These are phyloP conservation scores for Pandemis cinnamomeana DNA, from an alignment of 2,888 invertebrate genomes.

Conservation along the genomic window DNA sequence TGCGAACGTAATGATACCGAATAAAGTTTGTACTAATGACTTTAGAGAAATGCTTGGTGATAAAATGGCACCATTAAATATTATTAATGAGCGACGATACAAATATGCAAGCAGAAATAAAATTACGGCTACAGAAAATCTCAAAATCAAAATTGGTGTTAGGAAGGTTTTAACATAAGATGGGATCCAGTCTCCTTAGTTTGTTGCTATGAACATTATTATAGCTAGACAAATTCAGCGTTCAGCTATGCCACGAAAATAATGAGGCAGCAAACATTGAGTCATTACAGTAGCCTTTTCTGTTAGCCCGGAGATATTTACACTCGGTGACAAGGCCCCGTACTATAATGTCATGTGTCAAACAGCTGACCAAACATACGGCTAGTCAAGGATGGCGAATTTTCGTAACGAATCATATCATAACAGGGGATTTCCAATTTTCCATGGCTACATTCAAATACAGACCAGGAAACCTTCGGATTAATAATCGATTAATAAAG, in stretches of 20 bases:
- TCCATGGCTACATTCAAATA: background rate
- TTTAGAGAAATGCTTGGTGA: no score
- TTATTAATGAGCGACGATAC: no score
- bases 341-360: conserved; percentile 1
- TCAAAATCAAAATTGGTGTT: no score
- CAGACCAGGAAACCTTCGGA: background rate
- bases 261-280: conserved; percentile 34
- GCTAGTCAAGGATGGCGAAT: conserved; percentile 29
- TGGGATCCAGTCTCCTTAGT: background rate
- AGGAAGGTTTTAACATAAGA: no score
- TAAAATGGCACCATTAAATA: no score
- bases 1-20: background rate
- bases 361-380: conserved; percentile 31
- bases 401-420: conserved; percentile 14
- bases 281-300: conserved; percentile 33
- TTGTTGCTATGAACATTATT: background rate
- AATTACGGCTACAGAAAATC: no score
- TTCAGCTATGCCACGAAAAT: conserved; percentile 22
- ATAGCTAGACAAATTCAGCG: conserved; percentile 7
- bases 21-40: no score
- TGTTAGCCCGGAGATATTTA: conserved; percentile 19
- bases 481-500: background rate
- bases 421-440: conserved; percentile 18
- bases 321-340: conserved; percentile 13
- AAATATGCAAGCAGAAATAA: no score